A percentile compares a stretch with the other conserved stretches of the same genome.
phyloP scores from a whole-genome alignment of 2,113 vertebrate genomes.

The Chlamydotis undulata region DNA sequence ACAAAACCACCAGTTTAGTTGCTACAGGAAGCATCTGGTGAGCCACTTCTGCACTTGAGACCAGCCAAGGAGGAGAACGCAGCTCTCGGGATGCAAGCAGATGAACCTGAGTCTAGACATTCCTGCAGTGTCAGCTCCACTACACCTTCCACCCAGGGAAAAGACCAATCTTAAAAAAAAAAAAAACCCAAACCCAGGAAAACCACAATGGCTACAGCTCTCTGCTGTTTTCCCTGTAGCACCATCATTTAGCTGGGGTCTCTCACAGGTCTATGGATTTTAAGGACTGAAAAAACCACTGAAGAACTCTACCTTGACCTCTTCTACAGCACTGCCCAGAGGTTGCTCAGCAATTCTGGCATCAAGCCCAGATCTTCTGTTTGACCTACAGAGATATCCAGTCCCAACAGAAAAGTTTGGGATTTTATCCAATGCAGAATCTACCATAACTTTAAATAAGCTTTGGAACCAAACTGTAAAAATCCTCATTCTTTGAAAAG shows the following conservation, averaged over 20 bases:
- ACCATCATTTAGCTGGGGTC: neutral
- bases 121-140: neutral
- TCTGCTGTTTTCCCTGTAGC: neutral
- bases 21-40: neutral
- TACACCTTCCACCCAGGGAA: neutral
- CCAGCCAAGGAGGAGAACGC: neutral
- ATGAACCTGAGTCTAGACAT: neutral
- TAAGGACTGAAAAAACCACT: neutral
- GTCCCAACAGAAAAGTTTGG: neutral
- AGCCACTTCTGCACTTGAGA: neutral
- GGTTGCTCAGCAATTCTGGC: neutral
- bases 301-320: neutral
- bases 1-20: neutral
- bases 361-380: neutral
- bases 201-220: rapidly evolving
- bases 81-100: neutral
- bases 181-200: neutral
- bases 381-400: neutral
- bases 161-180: neutral
- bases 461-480: neutral
- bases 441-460: neutral
- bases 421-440: neutral
- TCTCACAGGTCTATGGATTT: neutral
- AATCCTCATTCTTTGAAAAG: neutral
- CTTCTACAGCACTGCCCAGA: neutral